Evolutionary conservation across 2,888 invertebrate genomes (phyloP), one percentile per base, ranked within the genome.

Genomic region (Polia nebulosa): DNA sequence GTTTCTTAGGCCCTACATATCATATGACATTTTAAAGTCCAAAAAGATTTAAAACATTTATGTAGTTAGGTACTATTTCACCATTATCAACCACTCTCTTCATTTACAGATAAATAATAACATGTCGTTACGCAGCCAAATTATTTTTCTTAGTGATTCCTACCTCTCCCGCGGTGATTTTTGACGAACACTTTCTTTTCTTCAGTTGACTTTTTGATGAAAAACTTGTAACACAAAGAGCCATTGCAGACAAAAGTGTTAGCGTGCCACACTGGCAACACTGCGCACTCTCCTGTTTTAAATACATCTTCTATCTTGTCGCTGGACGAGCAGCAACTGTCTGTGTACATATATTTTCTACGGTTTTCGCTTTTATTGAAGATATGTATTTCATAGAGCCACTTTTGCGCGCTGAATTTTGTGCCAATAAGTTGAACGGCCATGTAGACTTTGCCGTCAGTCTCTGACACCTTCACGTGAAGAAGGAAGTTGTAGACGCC

Each of bases 321-420:
- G 3, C 17, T 70, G 11, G 79, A 64, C 0, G 92, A 86, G 2
- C 73, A 72, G 61, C 94, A 94, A 17, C 71, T 72, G 44, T 92
- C 92, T 0, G 59, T 56, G 55, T 83, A 92, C 0, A 76, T 74
- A 52, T 81, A 92, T 62, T 93, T 94, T 41, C 92, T 89, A 1
- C 89, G 86, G 0, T 89, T 89, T 34, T 91, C 81, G 0, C 77
- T 82, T 80, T 95, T 94, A 52, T 94, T 91, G 71, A 90, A 95
- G 2, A 95, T 67, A 9, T 94, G 91, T 1, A 95, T 74, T 70
- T 94, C 92, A 62, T 93, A 95, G 0, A 64, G 76, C 95, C 95
- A 95, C 76, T 93, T 94, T 0, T 76, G 60, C 0, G 94, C 94
- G 70, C 91, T 91, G 0, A 81, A 41, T 22, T 83, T 83, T 0